Evolutionary conservation across 2,797 vertebrate species (phyloP), one percentile per base, ranked within the genome.

Genomic region (Tamandua tetradactyla): DNA sequence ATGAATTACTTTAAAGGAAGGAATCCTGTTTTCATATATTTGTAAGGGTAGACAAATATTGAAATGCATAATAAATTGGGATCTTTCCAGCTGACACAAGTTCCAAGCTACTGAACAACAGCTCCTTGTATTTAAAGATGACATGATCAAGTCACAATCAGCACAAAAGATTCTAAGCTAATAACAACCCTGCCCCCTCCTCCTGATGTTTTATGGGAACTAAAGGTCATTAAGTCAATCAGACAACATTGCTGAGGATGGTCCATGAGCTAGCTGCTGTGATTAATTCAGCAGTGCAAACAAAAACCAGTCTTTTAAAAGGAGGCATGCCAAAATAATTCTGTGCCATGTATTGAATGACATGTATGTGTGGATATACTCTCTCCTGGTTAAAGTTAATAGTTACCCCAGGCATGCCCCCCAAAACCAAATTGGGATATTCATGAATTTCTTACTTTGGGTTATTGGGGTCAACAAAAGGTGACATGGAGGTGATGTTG

Each of bases 171-270:
- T 59, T 72, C 47, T 62, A 76, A 66, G 47, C 20, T 94, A 81
- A 94, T 68, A 85, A 85, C 85, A 94, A 74, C 20, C 12, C n/a
- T 18, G 3, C 49, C 55, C 3, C 10, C 49, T 59, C 23, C 32
- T 59, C 14, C 40, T 79, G 72, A 40, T 87, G 49, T 84, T 81
- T 80, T 44, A 44, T 25, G 22, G 72, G 78, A 93, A 91, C 37
- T 91, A 37, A 86, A 95, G 85, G 66, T 89, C 79, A 96, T 25
- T 68, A 85, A 85, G 80, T 81, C 89, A 91, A 68, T 92, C 89
- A 95, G 80, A 81, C 71, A 94, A 35, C 52, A 69, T 72, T 78
- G 71, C 83, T 17, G 30, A 89, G 49, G 62, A 59, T 18, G 30
- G 79, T 87, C 20, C 62, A 8, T 89, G 68, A 80, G 66, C n/a